Percentiles rank a stretch among this genome's conserved stretches.
Conservation (phyloP, 1,140 invertebrate genomes). For the Drosophila bifasciata region DNA sequence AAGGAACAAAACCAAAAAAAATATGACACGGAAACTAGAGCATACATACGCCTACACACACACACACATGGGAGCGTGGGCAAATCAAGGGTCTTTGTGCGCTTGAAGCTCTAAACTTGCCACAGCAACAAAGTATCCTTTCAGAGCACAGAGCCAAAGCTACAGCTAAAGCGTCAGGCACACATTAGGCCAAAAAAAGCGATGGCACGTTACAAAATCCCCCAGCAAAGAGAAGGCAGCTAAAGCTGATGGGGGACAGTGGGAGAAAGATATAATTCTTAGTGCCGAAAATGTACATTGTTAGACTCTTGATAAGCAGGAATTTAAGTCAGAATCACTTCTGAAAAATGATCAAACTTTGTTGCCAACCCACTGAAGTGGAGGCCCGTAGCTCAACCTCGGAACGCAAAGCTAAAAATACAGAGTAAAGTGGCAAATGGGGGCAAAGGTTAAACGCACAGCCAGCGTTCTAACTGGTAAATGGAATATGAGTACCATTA, state of each 20-base stretch:
- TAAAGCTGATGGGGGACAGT: no score
- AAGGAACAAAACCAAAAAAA: constrained; percentile 17
- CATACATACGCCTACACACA: constrained; percentile 12
- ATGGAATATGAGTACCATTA: background rate
- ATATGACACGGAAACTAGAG: constrained; percentile 29
- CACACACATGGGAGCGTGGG: background rate
- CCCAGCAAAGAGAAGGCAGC: no score
- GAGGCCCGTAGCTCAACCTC: background rate
- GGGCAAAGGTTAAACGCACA: background rate
- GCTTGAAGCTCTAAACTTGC: constrained; percentile 34
- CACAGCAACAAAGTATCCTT: background rate
- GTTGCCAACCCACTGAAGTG: background rate
- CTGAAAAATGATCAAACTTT: constrained; percentile 40
- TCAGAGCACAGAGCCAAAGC: no score
- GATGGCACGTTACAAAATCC: no score
- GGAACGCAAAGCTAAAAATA: background rate
- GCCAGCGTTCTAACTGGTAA: no score
- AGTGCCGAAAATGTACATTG: constrained; percentile 26
- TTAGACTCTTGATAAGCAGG: constrained; percentile 65
- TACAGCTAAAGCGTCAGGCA: background rate
- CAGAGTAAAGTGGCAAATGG: constrained; percentile 6
- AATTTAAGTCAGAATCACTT: constrained; percentile 68
- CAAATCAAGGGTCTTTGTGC: background rate
- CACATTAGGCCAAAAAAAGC: no score
- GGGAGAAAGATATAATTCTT: background rate